phyloP scores from a whole-genome alignment of 1,140 invertebrate genomes.

The Trachymyrmex septentrionalis region DNA sequence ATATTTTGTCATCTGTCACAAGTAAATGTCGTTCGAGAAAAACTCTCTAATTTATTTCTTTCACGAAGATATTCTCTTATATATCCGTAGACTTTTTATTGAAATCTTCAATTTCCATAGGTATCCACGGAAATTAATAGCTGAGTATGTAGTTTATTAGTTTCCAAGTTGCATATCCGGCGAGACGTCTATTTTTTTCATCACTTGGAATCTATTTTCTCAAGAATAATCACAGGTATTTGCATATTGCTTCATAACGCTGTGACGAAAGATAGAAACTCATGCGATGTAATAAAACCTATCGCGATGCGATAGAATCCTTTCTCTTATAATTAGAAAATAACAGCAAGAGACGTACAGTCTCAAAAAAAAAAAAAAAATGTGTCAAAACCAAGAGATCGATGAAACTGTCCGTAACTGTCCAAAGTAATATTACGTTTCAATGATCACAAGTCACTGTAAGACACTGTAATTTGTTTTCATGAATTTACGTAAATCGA shows the following conservation, averaged over 20 bases:
- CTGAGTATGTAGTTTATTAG: neutral
- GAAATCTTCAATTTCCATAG: neutral
- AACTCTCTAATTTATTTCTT: neutral
- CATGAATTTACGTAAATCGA: constrained; percentile 44
- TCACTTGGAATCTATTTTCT: neutral
- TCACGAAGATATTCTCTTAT: neutral
- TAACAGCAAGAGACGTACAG: neutral
- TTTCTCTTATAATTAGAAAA: neutral
- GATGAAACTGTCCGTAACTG: neutral
- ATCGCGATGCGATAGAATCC: neutral
- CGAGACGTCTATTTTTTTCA: neutral
- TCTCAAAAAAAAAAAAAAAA: no score
- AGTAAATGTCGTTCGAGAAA: neutral
- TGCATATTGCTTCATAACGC: constrained; percentile 3
- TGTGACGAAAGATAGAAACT: neutral
- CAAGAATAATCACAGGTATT: neutral
- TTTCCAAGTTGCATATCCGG: neutral
- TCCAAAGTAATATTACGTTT: neutral
- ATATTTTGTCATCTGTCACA: neutral
- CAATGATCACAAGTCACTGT: neutral
- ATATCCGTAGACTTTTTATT: neutral
- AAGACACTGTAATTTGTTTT: neutral
- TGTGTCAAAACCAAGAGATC: neutral
- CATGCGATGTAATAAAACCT: neutral
- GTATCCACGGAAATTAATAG: neutral